Percentiles rank a stretch among this genome's conserved stretches.
Conservation (phyloP, 1,140 invertebrate species). For the Hycleus phaleratus region DNA sequence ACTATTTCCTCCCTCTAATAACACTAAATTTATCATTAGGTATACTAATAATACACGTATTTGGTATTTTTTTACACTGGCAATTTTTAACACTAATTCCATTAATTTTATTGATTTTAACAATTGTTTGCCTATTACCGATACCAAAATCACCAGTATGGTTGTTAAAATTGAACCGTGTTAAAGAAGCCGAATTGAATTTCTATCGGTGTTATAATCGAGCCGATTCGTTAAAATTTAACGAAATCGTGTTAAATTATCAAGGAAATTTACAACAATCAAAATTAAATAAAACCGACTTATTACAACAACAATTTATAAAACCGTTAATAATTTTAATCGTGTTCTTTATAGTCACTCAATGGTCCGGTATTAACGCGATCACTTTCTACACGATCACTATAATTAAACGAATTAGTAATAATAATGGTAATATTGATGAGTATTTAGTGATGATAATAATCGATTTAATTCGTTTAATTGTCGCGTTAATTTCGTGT, state of each 20-base stretch:
- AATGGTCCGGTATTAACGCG: constrained; percentile 59
- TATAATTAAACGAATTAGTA: constrained; percentile 48
- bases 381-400: constrained; percentile 66
- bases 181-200: constrained; percentile 44
- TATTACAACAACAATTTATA: constrained; percentile 37
- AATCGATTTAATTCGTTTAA: constrained; percentile 59
- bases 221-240: constrained; percentile 24
- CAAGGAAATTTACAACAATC: too few species aligned
- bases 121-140: neutral
- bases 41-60: constrained; percentile 46
- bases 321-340: constrained; percentile 55
- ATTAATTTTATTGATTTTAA: constrained; percentile 41
- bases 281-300: neutral
- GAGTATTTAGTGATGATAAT: constrained; percentile 55
- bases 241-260: too few species aligned
- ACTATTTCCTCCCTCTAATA: constrained; percentile 49
- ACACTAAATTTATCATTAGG: constrained; percentile 49
- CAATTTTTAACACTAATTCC: constrained; percentile 49
- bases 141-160: constrained; percentile 67
- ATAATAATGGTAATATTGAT: constrained; percentile 38
- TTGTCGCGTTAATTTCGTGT: constrained; percentile 51
- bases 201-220: constrained; percentile 43
- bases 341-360: constrained; percentile 52
- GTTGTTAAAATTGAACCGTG: constrained; percentile 49
- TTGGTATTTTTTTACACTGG: constrained; percentile 56